Evolutionary conservation across 2,113 vertebrate genomes (phyloP).

Genomic region (Alethe diademata): DNA sequence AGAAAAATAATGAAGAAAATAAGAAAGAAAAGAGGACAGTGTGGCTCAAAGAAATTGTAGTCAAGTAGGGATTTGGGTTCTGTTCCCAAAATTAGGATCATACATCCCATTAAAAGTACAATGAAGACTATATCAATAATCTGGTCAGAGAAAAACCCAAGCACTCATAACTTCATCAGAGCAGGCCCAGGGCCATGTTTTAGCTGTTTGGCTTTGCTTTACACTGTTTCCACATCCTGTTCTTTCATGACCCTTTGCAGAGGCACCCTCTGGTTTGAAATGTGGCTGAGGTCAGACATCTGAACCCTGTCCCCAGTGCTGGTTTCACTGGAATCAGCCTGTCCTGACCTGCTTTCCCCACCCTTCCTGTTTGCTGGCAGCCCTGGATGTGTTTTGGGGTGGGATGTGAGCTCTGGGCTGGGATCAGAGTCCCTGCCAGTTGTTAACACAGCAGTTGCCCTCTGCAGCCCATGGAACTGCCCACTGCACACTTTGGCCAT

Average conservation of each 20-base stretch:
- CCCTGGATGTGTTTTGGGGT: neutral
- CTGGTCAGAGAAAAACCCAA: neutral
- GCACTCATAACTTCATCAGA: neutral
- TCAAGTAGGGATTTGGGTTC: neutral
- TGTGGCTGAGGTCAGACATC: neutral
- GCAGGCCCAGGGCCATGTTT: neutral
- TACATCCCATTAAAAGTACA: neutral
- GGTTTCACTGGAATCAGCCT: neutral
- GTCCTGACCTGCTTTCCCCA: neutral
- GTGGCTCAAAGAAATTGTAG: neutral
- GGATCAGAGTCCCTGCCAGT: neutral
- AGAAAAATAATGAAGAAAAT: neutral
- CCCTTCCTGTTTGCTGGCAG: neutral
- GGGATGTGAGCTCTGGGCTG: neutral
- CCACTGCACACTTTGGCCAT: fast-evolving
- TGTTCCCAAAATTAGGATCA: neutral
- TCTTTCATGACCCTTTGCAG: neutral
- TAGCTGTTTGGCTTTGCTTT: neutral
- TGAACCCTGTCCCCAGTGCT: neutral
- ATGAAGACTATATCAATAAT: neutral
- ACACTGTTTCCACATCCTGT: neutral
- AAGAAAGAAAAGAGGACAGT: neutral
- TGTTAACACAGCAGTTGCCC: fast-evolving
- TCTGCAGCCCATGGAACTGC: fast-evolving
- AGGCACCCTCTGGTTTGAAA: neutral